phyloP scores from a whole-genome alignment of 1,140 invertebrate species.

The Onthophagus taurus region DNA sequence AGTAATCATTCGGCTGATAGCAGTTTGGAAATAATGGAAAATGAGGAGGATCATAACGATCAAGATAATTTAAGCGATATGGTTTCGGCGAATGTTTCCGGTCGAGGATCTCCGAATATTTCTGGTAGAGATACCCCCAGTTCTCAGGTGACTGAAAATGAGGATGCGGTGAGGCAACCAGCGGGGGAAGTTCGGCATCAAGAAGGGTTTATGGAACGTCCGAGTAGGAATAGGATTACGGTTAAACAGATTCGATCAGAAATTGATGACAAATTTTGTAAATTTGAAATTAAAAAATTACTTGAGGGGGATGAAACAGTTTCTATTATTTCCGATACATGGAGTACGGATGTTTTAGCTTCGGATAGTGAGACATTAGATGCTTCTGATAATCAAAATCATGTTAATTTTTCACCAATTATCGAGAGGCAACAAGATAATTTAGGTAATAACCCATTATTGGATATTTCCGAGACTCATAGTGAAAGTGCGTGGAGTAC shows the following conservation, averaged over 20 bases:
- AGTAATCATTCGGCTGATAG: conserved; percentile 93
- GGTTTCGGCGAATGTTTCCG: conserved; percentile 93
- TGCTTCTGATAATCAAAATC: conserved; percentile 42
- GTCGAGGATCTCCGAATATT: conserved; percentile 66
- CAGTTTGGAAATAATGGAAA: conserved; percentile 72
- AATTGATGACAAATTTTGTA: conserved; percentile 97
- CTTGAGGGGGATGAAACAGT: conserved; percentile 85
- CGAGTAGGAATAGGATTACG: too few species aligned
- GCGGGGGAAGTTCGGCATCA: conserved; percentile 44
- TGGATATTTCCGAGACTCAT: conserved; percentile 80
- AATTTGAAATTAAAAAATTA: conserved; percentile 91
- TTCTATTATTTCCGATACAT: conserved; percentile 92
- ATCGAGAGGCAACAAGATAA: conserved; percentile 26
- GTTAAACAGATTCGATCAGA: conserved; percentile 77
- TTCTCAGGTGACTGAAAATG: conserved; percentile 73
- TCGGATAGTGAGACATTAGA: conserved; percentile 87
- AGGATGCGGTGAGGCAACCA: conserved; percentile 43
- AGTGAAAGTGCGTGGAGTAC: conserved; percentile 95
- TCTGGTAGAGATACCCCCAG: conserved; percentile 89
- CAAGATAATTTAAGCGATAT: conserved; percentile 93
- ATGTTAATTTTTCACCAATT: conserved; percentile 37
- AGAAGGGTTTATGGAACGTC: too few species aligned
- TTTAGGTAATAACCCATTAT: conserved; percentile 31
- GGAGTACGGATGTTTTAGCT: conserved; percentile 93
- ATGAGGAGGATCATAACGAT: conserved; percentile 79